Evolutionary conservation across 2,113 vertebrate genomes (phyloP).

Genomic region (Oryzias curvinotus): DNA sequence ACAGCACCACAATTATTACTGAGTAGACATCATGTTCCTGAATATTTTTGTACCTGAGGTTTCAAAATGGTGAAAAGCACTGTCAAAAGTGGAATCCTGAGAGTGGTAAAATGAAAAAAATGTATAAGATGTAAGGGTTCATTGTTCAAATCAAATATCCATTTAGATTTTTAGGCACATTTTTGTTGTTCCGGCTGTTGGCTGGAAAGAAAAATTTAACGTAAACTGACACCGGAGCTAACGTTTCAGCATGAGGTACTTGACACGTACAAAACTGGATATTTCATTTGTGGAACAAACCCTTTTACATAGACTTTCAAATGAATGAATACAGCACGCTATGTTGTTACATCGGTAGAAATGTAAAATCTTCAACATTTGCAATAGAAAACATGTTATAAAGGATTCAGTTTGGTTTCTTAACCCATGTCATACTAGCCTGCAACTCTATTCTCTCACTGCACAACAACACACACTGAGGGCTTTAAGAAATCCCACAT

Average conservation of each 20-base stretch:
- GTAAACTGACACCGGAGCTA: constrained; percentile 1
- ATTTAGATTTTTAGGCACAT: constrained; percentile 23
- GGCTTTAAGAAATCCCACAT: constrained; percentile 27
- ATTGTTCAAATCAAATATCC: constrained; percentile 44
- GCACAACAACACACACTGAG: constrained; percentile 12
- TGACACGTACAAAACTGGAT: constrained; percentile 13
- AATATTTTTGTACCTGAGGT: constrained; percentile 76
- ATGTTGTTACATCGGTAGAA: constrained; percentile 40
- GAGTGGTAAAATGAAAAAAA: constrained; percentile 54
- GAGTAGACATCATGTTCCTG: constrained; percentile 71
- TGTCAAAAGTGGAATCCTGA: constrained; percentile 69
- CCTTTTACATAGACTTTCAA: constrained; percentile 39
- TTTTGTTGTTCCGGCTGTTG: constrained; percentile 22
- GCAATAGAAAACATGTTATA: constrained; percentile 46
- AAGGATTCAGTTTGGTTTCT: constrained; percentile 56
- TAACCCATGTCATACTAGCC: constrained; percentile 27
- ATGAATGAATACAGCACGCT: constrained; percentile 56
- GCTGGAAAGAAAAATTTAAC: constrained; percentile 7
- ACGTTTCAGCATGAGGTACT: neutral
- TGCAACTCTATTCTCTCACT: constrained; percentile 21
- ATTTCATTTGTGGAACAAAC: constrained; percentile 43
- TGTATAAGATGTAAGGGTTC: constrained; percentile 37
- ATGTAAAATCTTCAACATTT: constrained; percentile 48
- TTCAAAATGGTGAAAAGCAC: constrained; percentile 65
- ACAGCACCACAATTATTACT: constrained; percentile 69